Conservation (phyloP, 2,888 invertebrate species). For the Plemyria rubiginata region DNA sequence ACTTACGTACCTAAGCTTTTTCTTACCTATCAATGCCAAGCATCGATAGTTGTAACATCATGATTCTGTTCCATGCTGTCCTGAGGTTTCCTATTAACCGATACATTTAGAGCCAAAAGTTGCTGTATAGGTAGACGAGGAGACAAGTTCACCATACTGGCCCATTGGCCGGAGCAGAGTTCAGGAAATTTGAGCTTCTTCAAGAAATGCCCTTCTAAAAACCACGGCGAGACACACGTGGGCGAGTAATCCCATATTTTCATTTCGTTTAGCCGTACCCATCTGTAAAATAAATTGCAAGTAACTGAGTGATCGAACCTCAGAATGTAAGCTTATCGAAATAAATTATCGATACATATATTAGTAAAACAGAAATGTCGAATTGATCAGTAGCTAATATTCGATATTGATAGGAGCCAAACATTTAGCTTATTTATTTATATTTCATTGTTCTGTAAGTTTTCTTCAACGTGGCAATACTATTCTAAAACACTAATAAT, state of each 20-base stretch:
- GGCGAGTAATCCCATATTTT: conserved; percentile 89
- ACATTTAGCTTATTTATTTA: no score
- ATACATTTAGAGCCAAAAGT: conserved; percentile 75
- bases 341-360: no score
- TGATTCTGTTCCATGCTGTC: conserved; percentile 78
- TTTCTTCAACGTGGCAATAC: background rate
- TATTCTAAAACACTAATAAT: no score
- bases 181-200: conserved; percentile 89
- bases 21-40: conserved; percentile 57
- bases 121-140: conserved; percentile 87
- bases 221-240: conserved; percentile 89
- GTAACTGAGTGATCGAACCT: background rate
- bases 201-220: conserved; percentile 88
- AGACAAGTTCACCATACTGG: conserved; percentile 89
- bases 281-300: conserved; percentile 74
- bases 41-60: conserved; percentile 67
- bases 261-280: conserved; percentile 87
- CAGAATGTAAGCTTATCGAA: no score
- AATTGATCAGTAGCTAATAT: no score
- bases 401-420: no score
- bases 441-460: background rate
- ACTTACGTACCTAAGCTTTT: background rate
- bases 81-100: conserved; percentile 80
- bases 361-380: no score
- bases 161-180: conserved; percentile 91